Evolutionary conservation across 2,113 vertebrate genomes (phyloP).

Genomic region (Antechinus flavipes): DNA sequence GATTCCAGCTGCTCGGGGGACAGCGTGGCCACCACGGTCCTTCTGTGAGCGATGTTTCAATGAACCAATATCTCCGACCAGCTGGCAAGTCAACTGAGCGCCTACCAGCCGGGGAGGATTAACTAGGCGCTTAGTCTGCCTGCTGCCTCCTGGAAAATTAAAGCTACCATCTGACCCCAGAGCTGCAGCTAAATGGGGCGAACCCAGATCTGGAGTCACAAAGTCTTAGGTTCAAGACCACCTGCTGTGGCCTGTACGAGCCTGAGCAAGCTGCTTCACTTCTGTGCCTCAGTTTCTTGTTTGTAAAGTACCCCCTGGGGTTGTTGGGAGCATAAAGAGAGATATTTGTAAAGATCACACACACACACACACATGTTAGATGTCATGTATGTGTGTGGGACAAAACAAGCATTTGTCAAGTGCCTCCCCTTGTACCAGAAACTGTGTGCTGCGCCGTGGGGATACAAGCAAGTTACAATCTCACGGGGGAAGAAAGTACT

Average conservation of each 20-base stretch:
- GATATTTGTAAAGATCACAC: not conserved
- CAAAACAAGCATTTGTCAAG: not conserved
- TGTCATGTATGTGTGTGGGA: not conserved
- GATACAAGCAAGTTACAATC: not conserved
- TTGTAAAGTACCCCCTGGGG: slow-evolving; percentile 9
- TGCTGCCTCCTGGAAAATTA: not conserved
- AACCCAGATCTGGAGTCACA: not conserved
- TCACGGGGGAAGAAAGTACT: not conserved
- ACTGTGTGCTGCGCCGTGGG: not conserved
- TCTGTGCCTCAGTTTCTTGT: slow-evolving; percentile 22
- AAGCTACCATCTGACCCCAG: not conserved
- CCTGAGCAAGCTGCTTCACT: not conserved
- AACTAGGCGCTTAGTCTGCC: not conserved
- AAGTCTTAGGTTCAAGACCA: not conserved
- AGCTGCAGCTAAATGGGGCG: not conserved
- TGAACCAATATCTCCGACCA: not conserved
- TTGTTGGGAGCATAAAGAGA: not conserved
- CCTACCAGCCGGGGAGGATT: not conserved
- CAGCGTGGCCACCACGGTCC: not conserved
- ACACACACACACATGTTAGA: not conserved
- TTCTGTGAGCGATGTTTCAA: not conserved
- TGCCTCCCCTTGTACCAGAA: not conserved
- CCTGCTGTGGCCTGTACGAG: not conserved
- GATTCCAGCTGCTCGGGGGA: not conserved
- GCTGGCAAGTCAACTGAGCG: not conserved